These are phyloP conservation scores for Yponomeuta malinellus DNA, from an alignment of 2,888 invertebrate species.

Conservation along the genomic window DNA sequence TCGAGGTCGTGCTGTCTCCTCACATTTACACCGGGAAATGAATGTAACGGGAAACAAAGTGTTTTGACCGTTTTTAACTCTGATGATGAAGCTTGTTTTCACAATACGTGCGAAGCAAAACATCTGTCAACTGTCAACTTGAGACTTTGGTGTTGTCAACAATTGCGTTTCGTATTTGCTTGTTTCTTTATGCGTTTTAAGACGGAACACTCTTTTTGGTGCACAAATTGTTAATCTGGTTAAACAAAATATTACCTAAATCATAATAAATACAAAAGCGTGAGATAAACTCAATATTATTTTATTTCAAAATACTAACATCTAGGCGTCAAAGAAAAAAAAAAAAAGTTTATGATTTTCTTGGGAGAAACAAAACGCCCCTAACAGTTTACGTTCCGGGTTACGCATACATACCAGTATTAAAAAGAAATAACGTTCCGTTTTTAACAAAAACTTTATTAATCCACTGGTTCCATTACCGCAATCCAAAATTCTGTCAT, in stretches of 20 bases:
- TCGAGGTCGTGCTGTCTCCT: constrained; percentile 23
- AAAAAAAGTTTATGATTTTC: too few relatives aligned
- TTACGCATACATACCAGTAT: background rate
- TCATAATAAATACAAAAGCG: too few relatives aligned
- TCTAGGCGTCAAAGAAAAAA: too few relatives aligned
- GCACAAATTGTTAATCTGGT: background rate
- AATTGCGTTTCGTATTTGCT: constrained; percentile 15
- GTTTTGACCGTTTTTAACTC: constrained; percentile 34
- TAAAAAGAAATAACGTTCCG: background rate
- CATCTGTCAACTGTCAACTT: constrained; percentile 38
- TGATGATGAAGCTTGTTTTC: constrained; percentile 21
- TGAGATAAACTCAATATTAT: too few relatives aligned
- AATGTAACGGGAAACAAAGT: constrained; percentile 28
- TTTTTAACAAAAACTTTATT: background rate
- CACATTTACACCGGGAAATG: constrained; percentile 55
- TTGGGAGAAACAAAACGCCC: background rate
- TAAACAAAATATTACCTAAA: background rate
- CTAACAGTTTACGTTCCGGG: background rate
- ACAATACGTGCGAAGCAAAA: constrained; percentile 36
- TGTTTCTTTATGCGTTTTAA: background rate
- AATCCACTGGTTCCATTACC: too few relatives aligned
- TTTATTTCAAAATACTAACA: too few relatives aligned
- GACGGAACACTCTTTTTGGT: background rate
- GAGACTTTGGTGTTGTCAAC: constrained; percentile 14
- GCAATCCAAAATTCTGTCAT: background rate